Base-by-base conservation (phyloP, 2,888 invertebrate species). In the Cinara cedri region DNA sequence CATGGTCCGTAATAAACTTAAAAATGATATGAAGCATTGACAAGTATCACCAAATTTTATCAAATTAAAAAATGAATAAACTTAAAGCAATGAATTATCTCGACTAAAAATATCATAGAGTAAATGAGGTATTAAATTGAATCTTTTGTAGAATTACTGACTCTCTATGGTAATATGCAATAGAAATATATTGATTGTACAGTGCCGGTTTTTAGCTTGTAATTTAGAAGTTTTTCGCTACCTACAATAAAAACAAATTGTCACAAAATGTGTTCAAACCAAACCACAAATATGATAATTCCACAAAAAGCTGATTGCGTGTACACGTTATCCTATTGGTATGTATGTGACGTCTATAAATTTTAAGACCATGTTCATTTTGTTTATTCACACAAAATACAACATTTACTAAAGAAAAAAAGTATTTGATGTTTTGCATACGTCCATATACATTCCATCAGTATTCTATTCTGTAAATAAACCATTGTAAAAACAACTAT, bases 301-400 rank as follows among this genome's bases (percentile, higher is more conserved):
- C 78, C 78, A 44, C 9, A 55, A 49, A 49, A 14, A 34, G 21
- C 26, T 11, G 78, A 78, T n/a, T 71, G 78, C 19, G 49, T 57
- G 13, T 70, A 71, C 49, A 78, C 78, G 10, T 21, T 46, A 16
- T 46, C 19, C 49, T 78, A 9, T 49, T 78, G 78, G 78, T 78
- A 68, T 26, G 57, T 68, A 70, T 70, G 24, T 24, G 44, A 21
- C 16, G 9, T 16, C n/a, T 24, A 13, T 26, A 63, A 13, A 4
- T 6, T 34, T 34, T 34, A 34, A 34, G 6, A 34, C 3, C 34
- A 34, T 34, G 34, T 34, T 34, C 3, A 34, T 34, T 34, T 34
- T 34, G 34, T 34, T 6, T 34, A 6, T 34, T 34, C 34, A 34
- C 3, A 34, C 34, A 34, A 34, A 6, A 34, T 4, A 34, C 6